Conservation (phyloP, 2,113 vertebrate genomes). For the Tringa solitaria region DNA sequence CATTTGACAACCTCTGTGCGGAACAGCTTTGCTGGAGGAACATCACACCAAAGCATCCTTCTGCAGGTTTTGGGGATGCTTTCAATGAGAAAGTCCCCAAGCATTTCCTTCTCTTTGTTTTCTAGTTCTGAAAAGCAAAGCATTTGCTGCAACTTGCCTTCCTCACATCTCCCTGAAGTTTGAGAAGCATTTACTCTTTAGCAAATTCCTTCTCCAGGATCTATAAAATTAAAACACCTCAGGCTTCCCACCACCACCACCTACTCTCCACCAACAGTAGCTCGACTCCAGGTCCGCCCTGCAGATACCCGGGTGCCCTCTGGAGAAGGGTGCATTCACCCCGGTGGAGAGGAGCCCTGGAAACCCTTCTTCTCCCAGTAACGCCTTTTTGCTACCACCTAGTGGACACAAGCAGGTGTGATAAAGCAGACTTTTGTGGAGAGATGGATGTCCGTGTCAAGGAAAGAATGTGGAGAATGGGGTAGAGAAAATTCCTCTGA, state of each 20-base stretch:
- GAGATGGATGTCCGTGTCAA: fast-evolving
- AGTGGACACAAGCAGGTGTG: background rate
- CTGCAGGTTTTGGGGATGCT: background rate
- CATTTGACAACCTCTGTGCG: background rate
- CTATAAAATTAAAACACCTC: background rate
- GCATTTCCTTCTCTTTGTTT: background rate
- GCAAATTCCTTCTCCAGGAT: background rate
- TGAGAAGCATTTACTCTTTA: background rate
- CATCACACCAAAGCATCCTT: background rate
- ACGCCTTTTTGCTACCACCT: slow-evolving; percentile 39
- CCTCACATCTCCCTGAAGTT: background rate
- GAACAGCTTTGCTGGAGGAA: background rate
- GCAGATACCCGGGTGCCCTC: background rate
- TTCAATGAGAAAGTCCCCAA: background rate
- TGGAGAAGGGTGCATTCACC: no score
- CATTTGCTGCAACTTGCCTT: background rate
- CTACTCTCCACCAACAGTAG: background rate
- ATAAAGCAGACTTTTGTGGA: fast-evolving
- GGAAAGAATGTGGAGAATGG: fast-evolving
- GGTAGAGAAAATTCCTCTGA: background rate
- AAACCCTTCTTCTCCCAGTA: background rate
- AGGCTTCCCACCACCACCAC: no score
- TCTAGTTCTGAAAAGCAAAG: background rate
- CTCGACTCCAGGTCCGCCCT: background rate
- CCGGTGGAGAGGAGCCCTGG: fast-evolving